Conservation (phyloP, 1,140 invertebrate species). For the Wiebesia pumilae region DNA sequence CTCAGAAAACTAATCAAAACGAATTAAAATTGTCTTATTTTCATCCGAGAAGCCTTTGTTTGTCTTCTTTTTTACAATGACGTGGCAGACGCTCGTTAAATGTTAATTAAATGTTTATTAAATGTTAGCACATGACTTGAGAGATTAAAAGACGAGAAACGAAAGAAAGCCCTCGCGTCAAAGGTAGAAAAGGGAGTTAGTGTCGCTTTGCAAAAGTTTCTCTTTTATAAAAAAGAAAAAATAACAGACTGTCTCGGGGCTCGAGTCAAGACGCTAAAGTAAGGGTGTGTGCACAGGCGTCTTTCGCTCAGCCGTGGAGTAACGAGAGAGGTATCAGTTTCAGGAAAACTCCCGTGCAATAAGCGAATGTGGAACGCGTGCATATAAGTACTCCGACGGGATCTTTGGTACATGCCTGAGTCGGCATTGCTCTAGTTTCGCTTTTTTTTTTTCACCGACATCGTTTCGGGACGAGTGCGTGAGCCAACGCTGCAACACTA, state of each 20-base stretch:
- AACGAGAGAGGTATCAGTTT: constrained; percentile 66
- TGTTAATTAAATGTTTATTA: no score
- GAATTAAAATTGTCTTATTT: neutral
- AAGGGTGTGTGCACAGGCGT: constrained; percentile 7
- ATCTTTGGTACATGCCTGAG: neutral
- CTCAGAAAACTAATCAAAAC: neutral
- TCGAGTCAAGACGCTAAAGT: neutral
- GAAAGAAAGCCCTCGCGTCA: neutral
- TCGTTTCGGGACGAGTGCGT: constrained; percentile 25
- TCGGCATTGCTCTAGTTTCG: constrained; percentile 49
- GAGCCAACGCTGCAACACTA: constrained; percentile 31
- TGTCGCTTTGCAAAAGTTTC: constrained; percentile 58
- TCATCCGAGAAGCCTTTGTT: neutral
- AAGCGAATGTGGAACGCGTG: neutral
- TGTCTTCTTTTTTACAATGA: neutral
- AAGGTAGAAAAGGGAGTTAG: neutral
- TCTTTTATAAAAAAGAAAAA: constrained; percentile 53
- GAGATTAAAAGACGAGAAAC: neutral
- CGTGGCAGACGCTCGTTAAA: neutral
- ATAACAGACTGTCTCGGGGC: neutral
- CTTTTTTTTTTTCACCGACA: constrained; percentile 38
- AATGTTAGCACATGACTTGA: neutral
- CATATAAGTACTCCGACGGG: neutral
- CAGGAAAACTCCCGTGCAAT: constrained; percentile 65
- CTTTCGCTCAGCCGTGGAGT: constrained; percentile 54